Conservation (phyloP, 2,113 vertebrate species). For the Nycticryphes semicollaris region DNA sequence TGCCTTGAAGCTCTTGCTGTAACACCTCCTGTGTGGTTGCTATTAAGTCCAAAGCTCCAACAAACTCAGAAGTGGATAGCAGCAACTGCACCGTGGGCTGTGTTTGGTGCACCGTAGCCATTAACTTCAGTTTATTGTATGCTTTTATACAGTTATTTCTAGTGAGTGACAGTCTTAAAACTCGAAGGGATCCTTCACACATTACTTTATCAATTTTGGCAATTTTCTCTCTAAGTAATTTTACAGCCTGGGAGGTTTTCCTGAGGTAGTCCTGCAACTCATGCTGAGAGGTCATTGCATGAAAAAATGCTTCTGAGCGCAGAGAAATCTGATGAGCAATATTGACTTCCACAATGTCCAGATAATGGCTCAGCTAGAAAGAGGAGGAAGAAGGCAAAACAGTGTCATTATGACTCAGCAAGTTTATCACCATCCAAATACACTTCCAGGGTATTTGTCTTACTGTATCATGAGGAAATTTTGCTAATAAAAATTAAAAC, state of each 20-base stretch:
- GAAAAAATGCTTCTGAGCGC: constrained; percentile 98
- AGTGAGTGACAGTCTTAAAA: constrained; percentile 85
- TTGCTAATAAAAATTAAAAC: background rate
- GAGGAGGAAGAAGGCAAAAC: background rate
- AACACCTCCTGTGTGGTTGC: constrained; percentile 96
- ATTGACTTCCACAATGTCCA: constrained; percentile 98
- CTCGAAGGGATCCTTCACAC: constrained; percentile 90
- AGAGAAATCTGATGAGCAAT: constrained; percentile 98
- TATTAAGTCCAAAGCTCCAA: constrained; percentile 97
- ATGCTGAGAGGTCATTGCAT: constrained; percentile 98
- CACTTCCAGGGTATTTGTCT: background rate
- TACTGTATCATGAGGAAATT: accelerated
- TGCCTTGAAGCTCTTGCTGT: constrained; percentile 96
- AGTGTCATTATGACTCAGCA: background rate
- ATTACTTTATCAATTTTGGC: constrained; percentile 89
- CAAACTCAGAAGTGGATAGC: constrained; percentile 94
- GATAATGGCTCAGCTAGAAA: constrained; percentile 93
- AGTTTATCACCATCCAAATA: background rate
- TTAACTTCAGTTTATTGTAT: constrained; percentile 94
- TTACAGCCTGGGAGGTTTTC: constrained; percentile 90
- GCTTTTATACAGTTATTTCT: constrained; percentile 91
- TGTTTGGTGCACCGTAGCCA: constrained; percentile 98
- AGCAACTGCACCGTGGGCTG: constrained; percentile 98
- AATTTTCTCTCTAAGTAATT: constrained; percentile 88
- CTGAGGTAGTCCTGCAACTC: constrained; percentile 97